Evolutionary conservation across 2,888 invertebrate genomes (phyloP), one percentile per base, ranked within the genome.

Genomic region (Abscondita cerata): DNA sequence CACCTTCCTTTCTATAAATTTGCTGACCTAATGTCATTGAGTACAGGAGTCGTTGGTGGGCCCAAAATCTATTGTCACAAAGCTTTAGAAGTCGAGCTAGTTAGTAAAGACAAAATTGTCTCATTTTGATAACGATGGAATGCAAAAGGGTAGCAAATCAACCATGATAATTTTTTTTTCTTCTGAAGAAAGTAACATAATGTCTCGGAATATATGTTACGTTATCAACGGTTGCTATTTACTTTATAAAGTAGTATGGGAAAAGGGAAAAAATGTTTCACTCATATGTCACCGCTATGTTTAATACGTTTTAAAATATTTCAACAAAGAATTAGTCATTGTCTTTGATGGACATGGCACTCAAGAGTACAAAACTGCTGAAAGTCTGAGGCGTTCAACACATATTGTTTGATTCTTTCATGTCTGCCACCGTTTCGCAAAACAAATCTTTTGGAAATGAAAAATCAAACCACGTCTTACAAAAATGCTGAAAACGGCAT

Each of bases 11-110:
- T 25, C 25, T 2, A 25, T 25, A 25, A 6, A 25, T 25, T n/a
- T n/a, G n/a, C n/a, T n/a, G n/a, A n/a, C n/a, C n/a, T n/a, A n/a
- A n/a, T n/a, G n/a, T n/a, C n/a, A 25, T 38, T 68, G 13, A 55
- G 56, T 36, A 67, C 46, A 51, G 67, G 69, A n/a, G 9, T 68
- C n/a, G 52, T 68, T 31, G 68, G 62, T 41, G 58, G 50, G 13
- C 50, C 41, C 20, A 47, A 57, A n/a, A 56, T 67, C 5, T 65
- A 68, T 51, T 69, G 68, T 53, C 65, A 68, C 56, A 54, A 40
- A 25, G 61, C 66, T 38, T 19, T 51, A 47, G 59, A 63, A 61
- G 25, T 4, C 6, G 25, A 6, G 6, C 25, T 25, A 33, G 59
- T n/a, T 65, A 62, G 9, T 3, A 25, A 4, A 6, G 6, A 25